Evolutionary conservation across 2,797 vertebrate species (phyloP).

Genomic region (Thamnophis elegans): DNA sequence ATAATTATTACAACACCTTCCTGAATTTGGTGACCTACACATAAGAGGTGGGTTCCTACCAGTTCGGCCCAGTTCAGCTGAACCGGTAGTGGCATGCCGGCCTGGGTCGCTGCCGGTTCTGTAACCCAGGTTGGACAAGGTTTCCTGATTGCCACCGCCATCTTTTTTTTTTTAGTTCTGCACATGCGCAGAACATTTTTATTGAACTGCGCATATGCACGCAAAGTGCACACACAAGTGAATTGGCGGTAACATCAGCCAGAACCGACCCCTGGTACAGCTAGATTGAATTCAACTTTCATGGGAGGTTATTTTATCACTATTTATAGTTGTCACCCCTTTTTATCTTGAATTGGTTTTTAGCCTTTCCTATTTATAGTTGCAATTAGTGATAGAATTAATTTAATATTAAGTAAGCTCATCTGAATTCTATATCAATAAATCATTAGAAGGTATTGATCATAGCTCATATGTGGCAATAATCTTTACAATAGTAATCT

Average conservation of each 20-base stretch:
- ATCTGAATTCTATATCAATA: background rate
- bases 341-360: slow-evolving; percentile 11
- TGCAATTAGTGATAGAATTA: slow-evolving; percentile 25
- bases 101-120: no score
- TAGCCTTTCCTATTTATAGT: slow-evolving; percentile 10
- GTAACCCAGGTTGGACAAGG: no score
- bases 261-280: background rate
- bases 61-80: no score
- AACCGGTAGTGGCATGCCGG: no score
- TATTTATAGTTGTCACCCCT: background rate
- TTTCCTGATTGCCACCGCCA: no score
- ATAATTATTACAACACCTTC: background rate
- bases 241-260: no score
- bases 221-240: no score
- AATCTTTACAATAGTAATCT: slow-evolving; percentile 18
- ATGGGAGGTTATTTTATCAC: background rate
- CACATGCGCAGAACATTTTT: no score
- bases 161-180: no score
- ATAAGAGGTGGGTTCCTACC: background rate
- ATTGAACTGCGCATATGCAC: no score
- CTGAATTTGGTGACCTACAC: background rate
- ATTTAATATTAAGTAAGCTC: slow-evolving; percentile 15
- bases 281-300: background rate
- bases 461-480: background rate
- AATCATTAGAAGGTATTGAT: background rate